A percentile compares a stretch with the other conserved stretches of the same genome.
phyloP scores from a whole-genome alignment of 2,888 invertebrate species.

The Aphodius sticticus region DNA sequence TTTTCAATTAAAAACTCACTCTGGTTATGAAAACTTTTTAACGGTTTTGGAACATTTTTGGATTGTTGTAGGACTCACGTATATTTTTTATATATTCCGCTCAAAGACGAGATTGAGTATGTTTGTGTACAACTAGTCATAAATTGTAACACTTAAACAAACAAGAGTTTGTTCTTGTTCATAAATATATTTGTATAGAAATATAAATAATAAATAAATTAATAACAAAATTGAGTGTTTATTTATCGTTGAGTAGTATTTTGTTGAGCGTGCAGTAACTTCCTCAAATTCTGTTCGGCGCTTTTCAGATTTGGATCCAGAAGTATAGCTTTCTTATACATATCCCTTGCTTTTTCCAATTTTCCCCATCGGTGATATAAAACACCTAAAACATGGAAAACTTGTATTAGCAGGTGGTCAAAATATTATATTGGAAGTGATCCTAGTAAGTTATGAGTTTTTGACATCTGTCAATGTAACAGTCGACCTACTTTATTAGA shows the following conservation, averaged over 20 bases:
- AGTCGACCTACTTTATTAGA: no score
- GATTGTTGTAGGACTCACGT: background rate
- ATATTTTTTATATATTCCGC: conserved; percentile 4
- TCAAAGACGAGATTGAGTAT: background rate
- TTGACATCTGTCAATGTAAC: no score
- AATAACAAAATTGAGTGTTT: conserved; percentile 21
- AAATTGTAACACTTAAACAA: conserved; percentile 8
- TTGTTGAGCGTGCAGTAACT: conserved; percentile 49
- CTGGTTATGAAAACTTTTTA: background rate
- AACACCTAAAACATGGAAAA: conserved; percentile 68
- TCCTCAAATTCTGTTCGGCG: conserved; percentile 74
- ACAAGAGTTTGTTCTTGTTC: conserved; percentile 29
- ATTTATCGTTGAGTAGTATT: conserved; percentile 26
- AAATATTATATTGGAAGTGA: background rate
- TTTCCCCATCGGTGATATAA: conserved; percentile 94
- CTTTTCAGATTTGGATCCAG: conserved; percentile 75
- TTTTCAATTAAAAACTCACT: background rate
- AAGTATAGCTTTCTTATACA: conserved; percentile 78
- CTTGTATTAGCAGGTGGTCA: background rate
- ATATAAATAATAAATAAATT: conserved; percentile 34
- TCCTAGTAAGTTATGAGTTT: no score
- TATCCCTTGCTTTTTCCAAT: conserved; percentile 72
- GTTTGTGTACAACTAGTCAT: background rate
- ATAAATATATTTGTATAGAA: conserved; percentile 35
- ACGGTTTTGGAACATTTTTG: background rate